Base-by-base conservation (phyloP, 2,113 vertebrate species). In the Mormoops blainvillei region DNA sequence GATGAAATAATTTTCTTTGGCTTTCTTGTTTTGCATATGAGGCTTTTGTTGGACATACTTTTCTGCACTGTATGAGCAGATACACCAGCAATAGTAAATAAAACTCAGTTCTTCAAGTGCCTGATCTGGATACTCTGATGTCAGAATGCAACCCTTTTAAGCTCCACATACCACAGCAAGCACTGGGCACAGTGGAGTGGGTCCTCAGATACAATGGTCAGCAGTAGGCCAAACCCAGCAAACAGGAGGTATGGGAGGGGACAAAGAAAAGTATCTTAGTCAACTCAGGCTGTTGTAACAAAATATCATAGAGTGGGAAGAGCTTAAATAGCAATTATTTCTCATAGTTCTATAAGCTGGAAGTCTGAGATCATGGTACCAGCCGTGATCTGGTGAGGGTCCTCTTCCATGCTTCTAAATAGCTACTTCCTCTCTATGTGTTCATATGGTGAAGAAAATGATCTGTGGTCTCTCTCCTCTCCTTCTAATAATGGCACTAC, bases 121-220 rank as follows among this genome's bases (percentile, higher is more conserved):
- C 61, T 52, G 73, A 20, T 90, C 63, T n/a, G 19, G 28, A 43
- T 43, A 36, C 84, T 31, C 67, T 41, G n/a, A 61, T 77, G 10
- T 48, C 65, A 48, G 52, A 36, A 31, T 5, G 36, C 54, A 70
- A 45, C 33, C 31, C 50, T 33, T 54, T 16, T 89, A 45, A 48
- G 58, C 38, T 33, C 20, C 15, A 61, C 16, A 38, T 26, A 70
- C 16, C 8, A 4, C 18, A 45, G 71, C 24, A 48, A 48, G 12
- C n/a, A 2, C 6, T 36, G 52, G 54, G 50, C 2, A 14, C 3
- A 3, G 73, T 0, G 16, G 31, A 1, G 4, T 31, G 11, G n/a
- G 0, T 9, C 4, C 18, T 28, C 52, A 82, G 43, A 58, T 38
- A 20, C 48, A 19, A 20, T 2, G 3, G 4, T 0, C 0, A 31